Evolutionary conservation across 2,888 invertebrate species (phyloP), one percentile per base, ranked within the genome.

Genomic region (Tethea ocularis): DNA sequence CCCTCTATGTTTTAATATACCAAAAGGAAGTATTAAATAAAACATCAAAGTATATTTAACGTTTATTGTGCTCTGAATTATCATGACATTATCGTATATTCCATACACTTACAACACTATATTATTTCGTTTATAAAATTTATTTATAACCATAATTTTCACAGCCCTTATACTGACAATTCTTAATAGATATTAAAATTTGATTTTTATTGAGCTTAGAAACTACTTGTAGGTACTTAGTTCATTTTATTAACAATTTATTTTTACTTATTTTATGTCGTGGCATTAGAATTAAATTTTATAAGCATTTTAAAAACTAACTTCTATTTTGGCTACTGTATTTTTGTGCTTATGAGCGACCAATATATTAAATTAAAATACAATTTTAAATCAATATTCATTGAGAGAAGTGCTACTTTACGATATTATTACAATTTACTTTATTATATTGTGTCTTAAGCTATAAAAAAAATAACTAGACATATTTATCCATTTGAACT

Each of bases 61-160:
- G 17, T 41, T 41, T 17, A n/a, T 15, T 41, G n/a, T 38, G 38
- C 38, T 38, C n/a, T 38, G n/a, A 17, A 46, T 46, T 46, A 20
- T 13, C 33, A 13, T 13, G 13, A 46, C 20, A 46, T n/a, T 46
- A 46, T 46, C 2, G 8, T 46, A 46, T 46, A 20, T 46, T 46
- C 20, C 7, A 46, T 46, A 46, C 20, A 46, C 41, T 17, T 41
- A 41, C 3, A 41, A n/a, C 8, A 20, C 20, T 46, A 46, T 13
- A 41, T 15, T 56, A 13, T 23, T 41, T 23, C 6, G 13, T 52
- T 23, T 52, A 36, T 33, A 55, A 33, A 38, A 20, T 38, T 55
- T 6, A 56, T 38, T 58, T 24, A 36, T 24, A 58, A 51, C 15
- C 33, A 51, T 52, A n/a, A 23, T 22, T 51, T 55, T 51, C 36